Percentiles rank a stretch among this genome's conserved stretches.
phyloP scores from a whole-genome alignment of 2,797 vertebrate genomes.

The Brachymystax lenok region DNA sequence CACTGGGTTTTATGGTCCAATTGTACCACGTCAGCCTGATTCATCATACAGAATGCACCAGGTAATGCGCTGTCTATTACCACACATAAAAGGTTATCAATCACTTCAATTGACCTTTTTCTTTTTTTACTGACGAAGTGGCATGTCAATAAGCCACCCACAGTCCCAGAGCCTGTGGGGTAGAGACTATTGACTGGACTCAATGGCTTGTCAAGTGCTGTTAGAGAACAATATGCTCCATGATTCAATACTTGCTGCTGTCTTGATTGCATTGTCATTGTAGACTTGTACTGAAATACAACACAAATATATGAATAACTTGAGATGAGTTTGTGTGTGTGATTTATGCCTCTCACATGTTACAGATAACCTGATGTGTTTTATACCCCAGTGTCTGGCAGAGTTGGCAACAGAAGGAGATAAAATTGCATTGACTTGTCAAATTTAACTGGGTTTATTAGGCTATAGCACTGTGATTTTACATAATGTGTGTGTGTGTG shows the following conservation, averaged over 20 bases:
- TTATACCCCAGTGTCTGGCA: conserved; percentile 33
- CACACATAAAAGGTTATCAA: conserved; percentile 67
- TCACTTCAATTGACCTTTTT: conserved; percentile 69
- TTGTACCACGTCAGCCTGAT: conserved; percentile 65
- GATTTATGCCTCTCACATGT: conserved; percentile 25
- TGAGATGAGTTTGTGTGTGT: conserved; percentile 44
- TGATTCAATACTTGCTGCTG: conserved; percentile 58
- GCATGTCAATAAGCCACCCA: conserved; percentile 62
- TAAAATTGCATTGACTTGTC: conserved; percentile 35
- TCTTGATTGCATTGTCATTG: conserved; percentile 59
- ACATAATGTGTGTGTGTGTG: conserved; percentile 19
- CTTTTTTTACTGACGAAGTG: conserved; percentile 59
- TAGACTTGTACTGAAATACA: conserved; percentile 46
- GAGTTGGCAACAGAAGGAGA: neutral
- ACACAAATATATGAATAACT: conserved; percentile 45
- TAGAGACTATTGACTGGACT: conserved; percentile 60
- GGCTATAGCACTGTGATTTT: conserved; percentile 5
- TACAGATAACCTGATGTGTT: conserved; percentile 18
- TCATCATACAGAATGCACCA: conserved; percentile 63
- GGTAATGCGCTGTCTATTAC: conserved; percentile 64
- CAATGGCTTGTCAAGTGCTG: conserved; percentile 50
- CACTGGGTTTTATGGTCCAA: conserved; percentile 57
- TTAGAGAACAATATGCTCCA: conserved; percentile 59
- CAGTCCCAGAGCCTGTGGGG: conserved; percentile 30
- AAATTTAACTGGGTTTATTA: conserved; percentile 30